Conservation (phyloP, 2,888 invertebrate genomes). For the Erebia ligea region DNA sequence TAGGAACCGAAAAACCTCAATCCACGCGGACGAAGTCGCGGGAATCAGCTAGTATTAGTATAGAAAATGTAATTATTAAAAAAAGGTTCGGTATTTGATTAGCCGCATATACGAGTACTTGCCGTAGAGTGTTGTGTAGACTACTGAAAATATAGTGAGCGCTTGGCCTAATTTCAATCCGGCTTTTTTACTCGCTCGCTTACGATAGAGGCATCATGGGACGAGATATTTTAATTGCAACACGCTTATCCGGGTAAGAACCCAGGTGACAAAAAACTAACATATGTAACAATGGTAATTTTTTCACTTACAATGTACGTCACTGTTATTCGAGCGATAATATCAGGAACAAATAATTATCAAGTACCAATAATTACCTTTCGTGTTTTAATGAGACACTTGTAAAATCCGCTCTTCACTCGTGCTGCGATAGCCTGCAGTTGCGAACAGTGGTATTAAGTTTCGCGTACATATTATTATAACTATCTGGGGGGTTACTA, state of each 20-base stretch:
- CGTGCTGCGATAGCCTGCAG: background rate
- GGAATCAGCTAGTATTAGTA: too few relatives aligned
- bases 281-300: conserved; percentile 36
- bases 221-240: conserved; percentile 47
- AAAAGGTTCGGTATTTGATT: too few relatives aligned
- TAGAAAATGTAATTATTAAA: too few relatives aligned
- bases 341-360: conserved; percentile 34
- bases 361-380: conserved; percentile 20
- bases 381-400: conserved; percentile 6
- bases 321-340: conserved; percentile 34
- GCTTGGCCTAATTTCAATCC: conserved; percentile 41
- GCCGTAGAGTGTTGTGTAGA: too few relatives aligned
- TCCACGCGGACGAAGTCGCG: too few relatives aligned
- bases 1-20: too few relatives aligned
- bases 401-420: too few relatives aligned
- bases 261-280: conserved; percentile 45
- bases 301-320: conserved; percentile 33
- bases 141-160: conserved; percentile 15
- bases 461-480: too few relatives aligned
- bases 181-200: conserved; percentile 45
- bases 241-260: conserved; percentile 48
- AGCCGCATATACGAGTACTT: too few relatives aligned
- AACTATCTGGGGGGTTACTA: too few relatives aligned
- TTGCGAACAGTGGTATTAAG: background rate
- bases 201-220: conserved; percentile 43